Conservation (phyloP, 2,888 invertebrate species). For the Pheosia tremula region DNA sequence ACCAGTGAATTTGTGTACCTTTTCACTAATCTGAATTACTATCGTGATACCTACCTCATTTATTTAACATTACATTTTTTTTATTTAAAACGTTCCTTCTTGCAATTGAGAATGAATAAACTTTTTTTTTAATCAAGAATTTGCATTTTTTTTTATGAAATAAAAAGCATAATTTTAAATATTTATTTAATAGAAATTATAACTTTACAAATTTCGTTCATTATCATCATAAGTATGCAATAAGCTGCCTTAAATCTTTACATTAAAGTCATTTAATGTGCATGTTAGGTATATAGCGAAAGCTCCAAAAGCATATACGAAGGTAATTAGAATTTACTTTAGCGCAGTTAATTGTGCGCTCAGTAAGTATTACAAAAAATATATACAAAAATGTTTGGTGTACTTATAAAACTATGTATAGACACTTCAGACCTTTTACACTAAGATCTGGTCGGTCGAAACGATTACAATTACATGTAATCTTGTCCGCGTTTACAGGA, state of each 20-base stretch:
- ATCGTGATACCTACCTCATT: not conserved
- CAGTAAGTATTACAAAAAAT: conserved; percentile 60
- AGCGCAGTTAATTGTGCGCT: conserved; percentile 64
- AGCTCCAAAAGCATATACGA: conserved; percentile 70
- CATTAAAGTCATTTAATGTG: conserved; percentile 58
- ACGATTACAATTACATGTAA: conserved; percentile 76
- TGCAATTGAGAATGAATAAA: conserved; percentile 16
- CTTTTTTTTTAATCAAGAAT: conserved; percentile 8
- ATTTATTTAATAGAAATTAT: conserved; percentile 77
- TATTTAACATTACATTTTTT: not conserved
- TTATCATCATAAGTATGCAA: conserved; percentile 68
- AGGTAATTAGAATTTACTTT: conserved; percentile 62
- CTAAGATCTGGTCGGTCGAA: conserved; percentile 83
- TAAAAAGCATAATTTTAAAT: conserved; percentile 48
- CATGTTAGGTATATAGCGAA: conserved; percentile 69
- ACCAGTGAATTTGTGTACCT: not conserved
- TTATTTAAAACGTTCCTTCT: not conserved
- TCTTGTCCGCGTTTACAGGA: conserved; percentile 81
- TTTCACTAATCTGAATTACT: not conserved
- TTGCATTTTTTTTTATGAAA: conserved; percentile 36
- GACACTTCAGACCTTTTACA: conserved; percentile 77
- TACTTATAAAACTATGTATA: conserved; percentile 72
- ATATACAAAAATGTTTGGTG: conserved; percentile 80
- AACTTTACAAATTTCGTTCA: conserved; percentile 65
- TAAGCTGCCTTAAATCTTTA: conserved; percentile 73